Evolutionary conservation across 2,888 invertebrate species (phyloP), one percentile per base, ranked within the genome.

Genomic region (Amblyjoppa proteus): DNA sequence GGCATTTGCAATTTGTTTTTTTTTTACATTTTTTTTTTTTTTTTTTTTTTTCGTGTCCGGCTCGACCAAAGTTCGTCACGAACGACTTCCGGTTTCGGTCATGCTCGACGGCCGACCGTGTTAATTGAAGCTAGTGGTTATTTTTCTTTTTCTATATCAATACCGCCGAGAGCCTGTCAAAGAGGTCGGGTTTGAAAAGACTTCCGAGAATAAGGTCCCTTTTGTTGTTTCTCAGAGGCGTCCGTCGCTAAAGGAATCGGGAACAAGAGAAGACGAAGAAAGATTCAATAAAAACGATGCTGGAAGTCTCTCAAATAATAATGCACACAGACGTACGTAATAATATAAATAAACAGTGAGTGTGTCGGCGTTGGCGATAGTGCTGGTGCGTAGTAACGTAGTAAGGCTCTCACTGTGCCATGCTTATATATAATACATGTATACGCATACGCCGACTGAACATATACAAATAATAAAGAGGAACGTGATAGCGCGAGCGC

Each of bases 401-500:
- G 61, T 51, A 70, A 25, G n/a, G 28, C 31, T 9, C 31, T 9
- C 16, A 28, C 31, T 49, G 16, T 51, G 31, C 25, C 41, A 41
- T 41, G 7, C n/a, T 20, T 25, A 9, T 56, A 25, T 56, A 41
- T 3, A 7, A 5, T 9, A 11, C 9, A 41, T 41, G 2, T 16
- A 1, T 45, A 16, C 38, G 38, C 7, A 25, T 41, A 41, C 11
- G 41, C 20, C 68, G 38, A 31, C 68, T 41, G 20, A 68, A 68
- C 41, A 68, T 53, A 53, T 31, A 49, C 34, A 78, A 70, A 78
- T 58, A 64, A 85, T 78, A 80, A 74, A 81, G 76, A 81, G 70
- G 76, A 81, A 76, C 81, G 68, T 68, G 83, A 77, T 84, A 78
- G 75, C 80, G 78, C 76, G 83, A 87, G 75, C 78, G 82, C 81